Percentiles rank a stretch among this genome's conserved stretches.
Evolutionary conservation across 1,140 invertebrate genomes (phyloP).

Genomic region (Pectinophora gossypiella): DNA sequence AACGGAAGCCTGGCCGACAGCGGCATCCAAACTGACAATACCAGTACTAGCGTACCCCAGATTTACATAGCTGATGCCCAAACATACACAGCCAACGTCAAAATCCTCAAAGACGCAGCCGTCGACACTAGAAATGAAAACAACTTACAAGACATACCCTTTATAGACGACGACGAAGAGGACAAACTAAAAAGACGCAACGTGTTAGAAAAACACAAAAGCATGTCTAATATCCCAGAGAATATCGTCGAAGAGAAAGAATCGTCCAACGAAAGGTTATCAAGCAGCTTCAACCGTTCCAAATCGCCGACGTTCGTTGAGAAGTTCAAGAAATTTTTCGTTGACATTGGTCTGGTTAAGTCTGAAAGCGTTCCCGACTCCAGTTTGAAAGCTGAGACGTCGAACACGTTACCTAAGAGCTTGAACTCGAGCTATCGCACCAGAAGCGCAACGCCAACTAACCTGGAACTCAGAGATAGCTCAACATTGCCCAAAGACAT

Average conservation of each 20-base stretch:
- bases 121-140: conserved; percentile 65
- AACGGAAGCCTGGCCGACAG: conserved; percentile 65
- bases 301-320: conserved; percentile 66
- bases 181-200: conserved; percentile 32
- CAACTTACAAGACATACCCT: conserved; percentile 65
- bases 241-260: conserved; percentile 51
- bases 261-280: conserved; percentile 50
- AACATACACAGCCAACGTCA: conserved; percentile 27
- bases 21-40: conserved; percentile 66
- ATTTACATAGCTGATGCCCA: conserved; percentile 51
- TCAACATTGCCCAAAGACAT: conserved; percentile 66
- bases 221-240: conserved; percentile 63
- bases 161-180: conserved; percentile 64
- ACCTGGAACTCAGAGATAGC: conserved; percentile 38
- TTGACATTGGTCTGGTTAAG: conserved; percentile 59
- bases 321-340: conserved; percentile 67
- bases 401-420: conserved; percentile 55
- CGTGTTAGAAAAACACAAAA: conserved; percentile 57
- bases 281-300: conserved; percentile 54
- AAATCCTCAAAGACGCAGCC: conserved; percentile 53
- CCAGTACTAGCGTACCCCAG: conserved; percentile 58
- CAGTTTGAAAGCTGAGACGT: conserved; percentile 16
- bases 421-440: conserved; percentile 50
- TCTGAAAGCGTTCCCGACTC: conserved; percentile 23
- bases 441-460: conserved; percentile 39